Base-by-base conservation (phyloP, 2,113 vertebrate species). In the Junco hyemalis region DNA sequence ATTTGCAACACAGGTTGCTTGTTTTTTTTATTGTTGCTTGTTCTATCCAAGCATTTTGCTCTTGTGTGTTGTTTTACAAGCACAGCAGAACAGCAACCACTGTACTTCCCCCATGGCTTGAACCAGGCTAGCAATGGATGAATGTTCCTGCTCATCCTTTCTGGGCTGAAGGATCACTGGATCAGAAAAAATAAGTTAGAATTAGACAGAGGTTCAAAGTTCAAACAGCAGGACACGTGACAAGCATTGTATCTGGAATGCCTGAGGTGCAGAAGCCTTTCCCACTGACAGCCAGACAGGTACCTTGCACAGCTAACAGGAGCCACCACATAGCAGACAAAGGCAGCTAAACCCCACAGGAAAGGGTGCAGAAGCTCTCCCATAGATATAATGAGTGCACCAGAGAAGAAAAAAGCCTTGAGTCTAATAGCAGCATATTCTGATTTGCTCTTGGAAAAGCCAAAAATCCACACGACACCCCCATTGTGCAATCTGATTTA, bases 151-250 rank as follows among this genome's bases (percentile, higher is more conserved):
- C 65, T 92, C 61, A 42, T 76, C 70, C 56, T 92, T 59, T 51
- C 66, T 89, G 81, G 86, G 91, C 51, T 76, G 68, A 91, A 87
- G 66, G 89, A 78, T 69, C 70, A 51, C 11, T 80, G 56, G 56
- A 89, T 77, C 83, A 82, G 63, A 76, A 73, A 92, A 90, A 92
- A 82, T 85, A 95, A 94, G 87, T 95, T 64, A 92, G 92, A 94
- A 88, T 95, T 59, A 94, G 94, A 70, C 38, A 50, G 78, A 86
- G 38, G 36, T 79, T 93, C 82, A 29, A 82, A 92, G 90, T 85
- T 87, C 90, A 69, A 47, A 86, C 91, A 87, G 86, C 84, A 83
- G 82, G 80, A 78, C 86, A 82, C 1, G 11, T 22, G 59, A 80
- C 40, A 65, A 69, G 79, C 56, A 12, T 7, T 86, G 29, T 72